Conservation (phyloP, 2,888 invertebrate genomes). For the Labia minor region DNA sequence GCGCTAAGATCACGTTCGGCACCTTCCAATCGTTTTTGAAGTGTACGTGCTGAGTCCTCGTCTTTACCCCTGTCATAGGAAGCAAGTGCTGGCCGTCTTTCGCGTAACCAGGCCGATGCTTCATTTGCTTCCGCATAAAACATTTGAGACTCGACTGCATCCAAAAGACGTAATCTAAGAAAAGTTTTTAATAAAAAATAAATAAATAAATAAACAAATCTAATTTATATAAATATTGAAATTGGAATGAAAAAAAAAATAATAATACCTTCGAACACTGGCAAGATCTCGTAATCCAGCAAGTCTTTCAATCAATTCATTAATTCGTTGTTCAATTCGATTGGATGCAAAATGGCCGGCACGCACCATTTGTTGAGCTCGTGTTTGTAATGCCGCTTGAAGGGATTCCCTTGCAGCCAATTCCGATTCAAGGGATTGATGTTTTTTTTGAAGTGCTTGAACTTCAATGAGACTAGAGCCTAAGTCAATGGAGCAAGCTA, state of each 20-base stretch:
- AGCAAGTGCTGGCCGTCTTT: slow-evolving; percentile 63
- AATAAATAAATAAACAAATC: background rate
- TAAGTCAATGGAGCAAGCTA: slow-evolving; percentile 59
- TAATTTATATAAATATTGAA: too few species aligned
- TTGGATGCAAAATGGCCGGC: slow-evolving; percentile 76
- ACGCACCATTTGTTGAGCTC: slow-evolving; percentile 68
- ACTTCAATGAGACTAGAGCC: slow-evolving; percentile 60
- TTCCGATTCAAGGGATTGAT: slow-evolving; percentile 82
- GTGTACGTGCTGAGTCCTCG: slow-evolving; percentile 77
- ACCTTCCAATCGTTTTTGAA: slow-evolving; percentile 73
- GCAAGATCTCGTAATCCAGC: slow-evolving; percentile 61
- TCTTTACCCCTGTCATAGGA: slow-evolving; percentile 80
- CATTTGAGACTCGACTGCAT: slow-evolving; percentile 74
- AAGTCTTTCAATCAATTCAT: slow-evolving; percentile 57
- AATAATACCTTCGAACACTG: slow-evolving; percentile 43
- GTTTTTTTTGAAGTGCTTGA: slow-evolving; percentile 86
- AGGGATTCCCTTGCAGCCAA: slow-evolving; percentile 76
- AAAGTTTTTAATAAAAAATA: background rate
- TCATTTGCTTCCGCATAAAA: slow-evolving; percentile 84
- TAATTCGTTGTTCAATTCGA: slow-evolving; percentile 56
- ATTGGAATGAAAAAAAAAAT: background rate
- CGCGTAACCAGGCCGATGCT: slow-evolving; percentile 84
- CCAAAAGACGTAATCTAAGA: slow-evolving; percentile 54
- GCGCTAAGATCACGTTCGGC: slow-evolving; percentile 69
- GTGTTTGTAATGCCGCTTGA: slow-evolving; percentile 57